A percentile compares a stretch with the other conserved stretches of the same genome.
These are phyloP conservation scores for Yponomeuta malinellus DNA, from an alignment of 2,888 invertebrate species.

Conservation along the genomic window DNA sequence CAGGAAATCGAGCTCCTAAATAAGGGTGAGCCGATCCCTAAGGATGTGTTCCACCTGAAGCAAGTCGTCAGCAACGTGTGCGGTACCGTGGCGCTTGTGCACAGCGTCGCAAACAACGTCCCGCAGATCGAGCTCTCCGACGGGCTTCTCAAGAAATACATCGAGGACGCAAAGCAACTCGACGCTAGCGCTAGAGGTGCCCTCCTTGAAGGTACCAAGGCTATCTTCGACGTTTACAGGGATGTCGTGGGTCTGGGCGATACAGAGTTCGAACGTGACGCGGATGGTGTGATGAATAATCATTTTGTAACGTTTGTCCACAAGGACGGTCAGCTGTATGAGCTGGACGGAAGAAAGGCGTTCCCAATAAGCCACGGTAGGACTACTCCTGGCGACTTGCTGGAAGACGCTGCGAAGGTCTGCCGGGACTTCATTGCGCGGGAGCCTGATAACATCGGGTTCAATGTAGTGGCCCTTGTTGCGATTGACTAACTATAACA, in stretches of 20 bases:
- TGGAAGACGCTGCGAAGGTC: slow-evolving; percentile 88
- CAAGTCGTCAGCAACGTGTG: slow-evolving; percentile 95
- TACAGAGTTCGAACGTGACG: slow-evolving; percentile 78
- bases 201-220: slow-evolving; percentile 81
- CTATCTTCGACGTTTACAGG: slow-evolving; percentile 86
- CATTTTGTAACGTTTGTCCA: slow-evolving; percentile 94
- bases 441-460: slow-evolving; percentile 90
- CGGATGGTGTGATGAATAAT: slow-evolving; percentile 81
- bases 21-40: slow-evolving; percentile 72
- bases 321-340: slow-evolving; percentile 86
- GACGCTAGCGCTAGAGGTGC: slow-evolving; percentile 85
- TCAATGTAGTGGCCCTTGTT: slow-evolving; percentile 89
- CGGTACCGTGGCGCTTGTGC: slow-evolving; percentile 96
- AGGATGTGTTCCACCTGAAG: slow-evolving; percentile 88
- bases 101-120: slow-evolving; percentile 93
- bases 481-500: slow-evolving; percentile 38
- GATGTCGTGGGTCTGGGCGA: slow-evolving; percentile 87
- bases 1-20: slow-evolving; percentile 77
- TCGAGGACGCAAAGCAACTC: slow-evolving; percentile 80
- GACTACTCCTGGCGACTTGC: slow-evolving; percentile 81
- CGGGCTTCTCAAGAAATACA: slow-evolving; percentile 84
- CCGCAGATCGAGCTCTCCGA: slow-evolving; percentile 81
- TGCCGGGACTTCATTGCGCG: slow-evolving; percentile 89
- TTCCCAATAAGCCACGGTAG: slow-evolving; percentile 89
- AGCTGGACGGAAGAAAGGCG: slow-evolving; percentile 80